Evolutionary conservation across 2,113 vertebrate genomes (phyloP).

Genomic region (Phoenicopterus ruber): DNA sequence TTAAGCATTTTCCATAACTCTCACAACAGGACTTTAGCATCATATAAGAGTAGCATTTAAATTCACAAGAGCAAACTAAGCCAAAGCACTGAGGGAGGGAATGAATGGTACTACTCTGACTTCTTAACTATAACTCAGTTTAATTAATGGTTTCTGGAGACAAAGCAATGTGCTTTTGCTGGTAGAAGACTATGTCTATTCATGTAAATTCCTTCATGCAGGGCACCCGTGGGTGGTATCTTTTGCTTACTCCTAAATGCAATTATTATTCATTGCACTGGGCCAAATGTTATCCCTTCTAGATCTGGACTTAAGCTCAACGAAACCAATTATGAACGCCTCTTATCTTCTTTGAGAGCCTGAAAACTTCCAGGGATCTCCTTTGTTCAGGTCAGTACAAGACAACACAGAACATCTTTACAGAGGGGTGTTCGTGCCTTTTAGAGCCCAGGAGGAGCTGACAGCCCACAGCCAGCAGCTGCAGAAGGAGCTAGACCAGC

Average conservation of each 20-base stretch:
- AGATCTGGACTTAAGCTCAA: background rate
- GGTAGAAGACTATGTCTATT: background rate
- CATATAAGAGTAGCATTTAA: background rate
- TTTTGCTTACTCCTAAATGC: background rate
- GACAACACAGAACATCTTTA: background rate
- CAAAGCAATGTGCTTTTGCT: background rate
- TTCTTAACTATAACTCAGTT: background rate
- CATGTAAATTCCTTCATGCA: background rate
- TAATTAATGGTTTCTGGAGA: background rate
- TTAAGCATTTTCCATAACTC: background rate
- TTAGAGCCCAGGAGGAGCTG: background rate
- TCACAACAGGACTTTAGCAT: background rate
- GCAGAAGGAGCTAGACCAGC: background rate
- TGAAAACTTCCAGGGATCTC: background rate
- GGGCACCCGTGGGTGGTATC: too few species aligned
- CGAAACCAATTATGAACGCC: background rate
- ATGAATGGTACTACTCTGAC: background rate
- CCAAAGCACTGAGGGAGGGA: background rate
- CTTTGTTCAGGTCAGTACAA: background rate
- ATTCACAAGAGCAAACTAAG: background rate
- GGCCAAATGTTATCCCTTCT: background rate
- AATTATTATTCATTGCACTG: background rate
- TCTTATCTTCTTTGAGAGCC: background rate
- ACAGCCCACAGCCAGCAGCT: background rate
- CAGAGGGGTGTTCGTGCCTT: background rate